A percentile compares a stretch with the other conserved stretches of the same genome.
phyloP scores from a whole-genome alignment of 1,140 invertebrate genomes.

The Calycopis cecrops region DNA sequence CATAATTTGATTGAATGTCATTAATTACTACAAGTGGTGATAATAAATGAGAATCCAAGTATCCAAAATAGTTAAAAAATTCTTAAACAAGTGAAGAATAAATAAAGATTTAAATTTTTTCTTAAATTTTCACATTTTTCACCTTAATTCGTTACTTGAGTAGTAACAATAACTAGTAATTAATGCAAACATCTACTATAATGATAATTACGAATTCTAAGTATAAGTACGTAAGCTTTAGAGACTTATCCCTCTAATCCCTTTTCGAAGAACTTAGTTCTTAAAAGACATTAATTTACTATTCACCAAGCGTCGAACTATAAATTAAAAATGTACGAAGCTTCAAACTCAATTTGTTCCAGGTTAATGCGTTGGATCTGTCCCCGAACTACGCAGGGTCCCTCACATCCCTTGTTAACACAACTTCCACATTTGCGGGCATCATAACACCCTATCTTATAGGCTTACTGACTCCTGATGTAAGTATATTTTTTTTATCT shows the following conservation, averaged over 20 bases:
- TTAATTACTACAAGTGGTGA: too few relatives aligned
- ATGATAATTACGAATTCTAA: too few relatives aligned
- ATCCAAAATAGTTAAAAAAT: too few relatives aligned
- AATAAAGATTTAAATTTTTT: too few relatives aligned
- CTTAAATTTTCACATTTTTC: too few relatives aligned
- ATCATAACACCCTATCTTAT: conserved; percentile 85
- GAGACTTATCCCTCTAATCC: too few relatives aligned
- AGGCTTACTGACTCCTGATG: conserved; percentile 83
- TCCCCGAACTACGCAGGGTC: conserved; percentile 88
- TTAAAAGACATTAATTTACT: not conserved
- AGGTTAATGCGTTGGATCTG: conserved; percentile 88
- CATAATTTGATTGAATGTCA: too few relatives aligned
- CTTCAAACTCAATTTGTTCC: conserved; percentile 33
- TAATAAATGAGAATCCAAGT: too few relatives aligned
- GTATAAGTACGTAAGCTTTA: too few relatives aligned
- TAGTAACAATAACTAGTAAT: conserved; percentile 4
- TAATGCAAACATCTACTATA: not conserved
- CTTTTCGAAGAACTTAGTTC: not conserved
- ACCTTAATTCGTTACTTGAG: too few relatives aligned
- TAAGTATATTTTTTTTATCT: conserved; percentile 47
- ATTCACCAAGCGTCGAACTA: conserved; percentile 1
- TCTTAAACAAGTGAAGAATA: too few relatives aligned
- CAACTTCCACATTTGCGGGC: conserved; percentile 87
- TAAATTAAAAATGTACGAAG: conserved; percentile 5
- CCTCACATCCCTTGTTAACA: conserved; percentile 89